phyloP scores from a whole-genome alignment of 2,113 vertebrate genomes.

The Vombatus ursinus region DNA sequence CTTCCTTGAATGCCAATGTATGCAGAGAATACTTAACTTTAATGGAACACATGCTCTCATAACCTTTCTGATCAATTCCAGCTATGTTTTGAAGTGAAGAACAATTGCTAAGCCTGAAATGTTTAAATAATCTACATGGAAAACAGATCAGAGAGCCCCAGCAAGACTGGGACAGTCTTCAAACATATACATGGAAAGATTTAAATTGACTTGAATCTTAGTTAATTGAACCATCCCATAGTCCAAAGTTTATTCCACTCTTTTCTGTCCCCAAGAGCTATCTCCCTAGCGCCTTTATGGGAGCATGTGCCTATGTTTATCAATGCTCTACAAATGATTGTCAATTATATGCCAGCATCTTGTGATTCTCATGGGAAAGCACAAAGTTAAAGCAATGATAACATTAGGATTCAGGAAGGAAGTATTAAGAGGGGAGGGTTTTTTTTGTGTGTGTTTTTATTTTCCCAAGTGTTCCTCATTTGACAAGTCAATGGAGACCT shows the following conservation, averaged over 20 bases:
- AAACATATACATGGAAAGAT: background rate
- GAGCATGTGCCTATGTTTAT: accelerated
- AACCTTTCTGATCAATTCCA: background rate
- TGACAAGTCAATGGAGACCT: accelerated
- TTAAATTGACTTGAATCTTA: background rate
- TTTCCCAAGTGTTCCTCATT: slow-evolving; percentile 10
- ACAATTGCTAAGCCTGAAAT: background rate
- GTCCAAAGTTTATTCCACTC: background rate
- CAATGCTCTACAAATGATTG: accelerated
- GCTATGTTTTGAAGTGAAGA: background rate
- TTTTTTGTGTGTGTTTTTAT: background rate
- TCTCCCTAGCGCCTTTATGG: background rate
- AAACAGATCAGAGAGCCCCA: background rate
- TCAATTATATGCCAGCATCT: background rate
- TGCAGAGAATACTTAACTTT: background rate
- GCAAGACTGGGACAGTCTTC: background rate
- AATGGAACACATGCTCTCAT: background rate
- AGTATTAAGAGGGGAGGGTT: background rate
- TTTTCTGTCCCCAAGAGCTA: accelerated
- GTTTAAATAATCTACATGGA: background rate
- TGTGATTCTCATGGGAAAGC: accelerated
- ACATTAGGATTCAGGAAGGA: background rate
- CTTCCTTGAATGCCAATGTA: background rate
- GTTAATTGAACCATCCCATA: background rate
- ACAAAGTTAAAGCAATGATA: background rate